These are phyloP conservation scores for Prosapia bicincta DNA, from an alignment of 2,888 invertebrate genomes.

Conservation along the genomic window DNA sequence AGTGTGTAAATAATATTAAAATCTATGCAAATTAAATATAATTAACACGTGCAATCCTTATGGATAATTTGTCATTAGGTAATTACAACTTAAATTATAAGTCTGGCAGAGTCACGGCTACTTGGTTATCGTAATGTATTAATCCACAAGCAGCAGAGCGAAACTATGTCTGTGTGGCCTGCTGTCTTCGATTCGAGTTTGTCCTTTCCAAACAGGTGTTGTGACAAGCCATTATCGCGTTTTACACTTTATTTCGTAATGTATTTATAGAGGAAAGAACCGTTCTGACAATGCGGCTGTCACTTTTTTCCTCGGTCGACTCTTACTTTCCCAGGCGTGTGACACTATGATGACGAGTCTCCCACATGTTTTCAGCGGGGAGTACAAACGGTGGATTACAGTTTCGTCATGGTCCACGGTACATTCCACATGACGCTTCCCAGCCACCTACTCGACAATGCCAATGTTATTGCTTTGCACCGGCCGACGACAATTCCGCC, in stretches of 20 bases:
- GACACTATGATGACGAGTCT: background rate
- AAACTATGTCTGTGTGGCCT: background rate
- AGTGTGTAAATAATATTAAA: no score
- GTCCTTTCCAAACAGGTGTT: background rate
- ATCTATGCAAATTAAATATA: no score
- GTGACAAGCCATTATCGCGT: background rate
- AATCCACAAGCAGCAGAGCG: background rate
- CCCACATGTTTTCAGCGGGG: background rate
- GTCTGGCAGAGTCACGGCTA: background rate
- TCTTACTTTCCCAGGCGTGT: background rate
- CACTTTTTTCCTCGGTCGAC: background rate
- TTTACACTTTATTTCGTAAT: background rate
- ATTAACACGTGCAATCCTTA: no score
- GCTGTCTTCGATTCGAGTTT: background rate
- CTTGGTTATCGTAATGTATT: background rate
- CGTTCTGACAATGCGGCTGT: background rate
- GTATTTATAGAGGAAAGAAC: background rate
- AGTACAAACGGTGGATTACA: background rate
- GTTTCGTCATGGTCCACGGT: background rate
- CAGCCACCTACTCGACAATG: constrained; percentile 2
- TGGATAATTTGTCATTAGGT: no score
- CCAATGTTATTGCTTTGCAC: background rate
- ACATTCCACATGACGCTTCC: background rate
- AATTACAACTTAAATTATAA: no score
- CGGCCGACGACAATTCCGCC: background rate